Evolutionary conservation across 2,113 vertebrate species (phyloP).

Genomic region (Orientallactaga bullata): DNA sequence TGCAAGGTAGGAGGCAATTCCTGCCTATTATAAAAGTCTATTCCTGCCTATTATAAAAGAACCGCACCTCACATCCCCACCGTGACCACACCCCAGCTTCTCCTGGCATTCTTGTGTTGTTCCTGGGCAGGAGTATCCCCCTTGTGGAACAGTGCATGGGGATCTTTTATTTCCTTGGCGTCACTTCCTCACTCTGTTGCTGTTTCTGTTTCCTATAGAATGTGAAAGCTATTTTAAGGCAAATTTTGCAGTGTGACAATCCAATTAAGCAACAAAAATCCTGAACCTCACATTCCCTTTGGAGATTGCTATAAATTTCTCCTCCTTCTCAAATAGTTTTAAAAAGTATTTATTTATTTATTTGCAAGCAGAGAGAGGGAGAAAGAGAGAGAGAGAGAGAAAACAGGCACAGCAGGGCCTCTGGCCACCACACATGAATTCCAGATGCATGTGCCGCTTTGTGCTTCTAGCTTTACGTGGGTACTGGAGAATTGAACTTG

Average conservation of each 20-base stretch:
- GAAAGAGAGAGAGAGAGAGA: no score
- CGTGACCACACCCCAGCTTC: not conserved
- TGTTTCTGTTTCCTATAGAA: not conserved
- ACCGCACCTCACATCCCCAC: not conserved
- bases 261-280: not conserved
- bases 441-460: no score
- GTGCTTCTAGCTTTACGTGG: no score
- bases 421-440: no score
- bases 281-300: not conserved
- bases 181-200: not conserved
- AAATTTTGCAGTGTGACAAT: conserved; percentile 24
- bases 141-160: conserved; percentile 46
- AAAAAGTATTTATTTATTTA: not conserved
- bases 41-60: not conserved
- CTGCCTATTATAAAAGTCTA: not conserved
- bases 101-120: conserved; percentile 43
- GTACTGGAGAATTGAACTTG: no score
- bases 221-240: not conserved
- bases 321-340: not conserved
- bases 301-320: not conserved
- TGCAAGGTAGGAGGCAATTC: not conserved
- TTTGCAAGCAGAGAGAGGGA: no score
- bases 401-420: no score
- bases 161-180: conserved; percentile 39
- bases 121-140: conserved; percentile 11